Evolutionary conservation across 2,888 invertebrate genomes (phyloP), one percentile per base, ranked within the genome.

Genomic region (Omphaloscelis lunosa): DNA sequence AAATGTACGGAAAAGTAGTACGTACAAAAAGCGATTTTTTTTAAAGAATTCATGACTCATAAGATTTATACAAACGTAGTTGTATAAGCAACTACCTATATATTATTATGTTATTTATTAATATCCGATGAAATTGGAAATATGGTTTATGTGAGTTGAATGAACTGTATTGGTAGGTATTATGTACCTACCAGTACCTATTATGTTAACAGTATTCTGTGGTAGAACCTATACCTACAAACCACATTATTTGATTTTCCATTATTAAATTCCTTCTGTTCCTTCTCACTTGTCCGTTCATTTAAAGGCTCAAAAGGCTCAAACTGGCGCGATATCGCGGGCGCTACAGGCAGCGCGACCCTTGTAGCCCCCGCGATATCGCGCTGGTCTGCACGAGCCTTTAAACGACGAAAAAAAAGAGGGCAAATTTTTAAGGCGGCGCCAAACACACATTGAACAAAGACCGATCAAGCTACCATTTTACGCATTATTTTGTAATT

Each of bases 1-100:
- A 69, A 72, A 51, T 51, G 48, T 51, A 53, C 67, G 27, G 53
- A 67, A 67, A 67, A 11, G 27, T 41, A 20, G 39, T n/a, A 41
- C 29, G 23, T 41, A 15, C 58, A 34, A 29, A 61, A 29, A 51
- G 23, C 12, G 8, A 56, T 56, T 75, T 4, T 0, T 62, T 74
- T 69, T 72, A n/a, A 62, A 68, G 29, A 78, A 68, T 75, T 68
- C 67, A 75, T 68, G 39, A 63, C 17, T 56, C 48, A n/a, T 34
- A 4, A 34, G 15, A 48, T 59, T 39, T 56, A 12, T 11, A 27
- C 0, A 34, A 8, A 71, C n/a, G 20, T 58, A 72, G 58, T 29
- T 17, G 23, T 53, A 11, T 65, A 29, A 9, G 34, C 17, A 41
- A 56, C 53, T 27, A n/a, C 15, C 12, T 56, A 27, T 51, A 41